These are phyloP conservation scores for Ectobius pallidus DNA, from an alignment of 2,888 invertebrate genomes.

Conservation along the genomic window DNA sequence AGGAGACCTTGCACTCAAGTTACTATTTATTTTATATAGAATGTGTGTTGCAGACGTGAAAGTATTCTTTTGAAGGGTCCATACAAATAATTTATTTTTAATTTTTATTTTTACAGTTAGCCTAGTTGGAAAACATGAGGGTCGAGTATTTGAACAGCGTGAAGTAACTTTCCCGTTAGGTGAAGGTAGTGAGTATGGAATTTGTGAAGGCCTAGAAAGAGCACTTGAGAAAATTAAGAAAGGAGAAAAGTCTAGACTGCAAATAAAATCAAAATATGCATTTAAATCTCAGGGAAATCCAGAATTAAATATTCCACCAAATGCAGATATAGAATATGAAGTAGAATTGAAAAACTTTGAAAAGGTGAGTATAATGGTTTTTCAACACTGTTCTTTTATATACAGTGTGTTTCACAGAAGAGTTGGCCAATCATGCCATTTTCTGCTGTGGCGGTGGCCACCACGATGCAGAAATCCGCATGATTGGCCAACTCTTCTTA, in stretches of 20 bases:
- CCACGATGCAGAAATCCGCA: too few relatives aligned
- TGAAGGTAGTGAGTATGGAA: constrained; percentile 76
- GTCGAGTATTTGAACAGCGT: constrained; percentile 76
- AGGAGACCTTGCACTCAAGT: too few relatives aligned
- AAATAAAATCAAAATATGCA: constrained; percentile 78
- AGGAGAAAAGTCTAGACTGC: constrained; percentile 77
- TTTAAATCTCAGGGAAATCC: constrained; percentile 75
- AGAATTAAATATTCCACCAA: constrained; percentile 76
- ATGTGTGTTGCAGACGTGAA: too few relatives aligned
- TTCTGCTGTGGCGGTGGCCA: too few relatives aligned
- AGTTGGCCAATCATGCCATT: too few relatives aligned
- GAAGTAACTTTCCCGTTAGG: constrained; percentile 84
- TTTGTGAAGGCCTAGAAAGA: constrained; percentile 82
- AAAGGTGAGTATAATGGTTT: constrained; percentile 63
- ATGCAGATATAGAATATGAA: constrained; percentile 78
- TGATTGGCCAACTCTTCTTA: too few relatives aligned
- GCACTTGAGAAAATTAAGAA: constrained; percentile 81
- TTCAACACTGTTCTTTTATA: too few relatives aligned
- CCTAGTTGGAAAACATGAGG: constrained; percentile 70
- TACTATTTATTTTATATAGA: too few relatives aligned
- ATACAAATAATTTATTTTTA: too few relatives aligned
- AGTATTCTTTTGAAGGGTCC: too few relatives aligned
- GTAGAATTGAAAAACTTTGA: constrained; percentile 86
- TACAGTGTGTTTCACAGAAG: too few relatives aligned
- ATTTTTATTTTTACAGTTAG: constrained; percentile 65